Evolutionary conservation across 2,113 vertebrate species (phyloP).

Genomic region (Fukomys damarensis): DNA sequence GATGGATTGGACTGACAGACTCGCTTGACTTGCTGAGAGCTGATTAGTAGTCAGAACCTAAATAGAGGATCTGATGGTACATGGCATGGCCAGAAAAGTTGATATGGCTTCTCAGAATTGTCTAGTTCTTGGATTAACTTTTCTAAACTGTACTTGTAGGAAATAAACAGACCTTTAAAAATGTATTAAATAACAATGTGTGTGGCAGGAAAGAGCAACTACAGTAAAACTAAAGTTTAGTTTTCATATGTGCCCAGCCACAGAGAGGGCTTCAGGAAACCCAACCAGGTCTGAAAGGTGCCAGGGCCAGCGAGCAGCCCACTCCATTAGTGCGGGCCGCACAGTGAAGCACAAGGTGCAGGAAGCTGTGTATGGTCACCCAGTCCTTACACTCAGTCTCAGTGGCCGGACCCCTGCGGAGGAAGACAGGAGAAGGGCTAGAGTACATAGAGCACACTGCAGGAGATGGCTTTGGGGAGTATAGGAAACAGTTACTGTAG

Average conservation of each 20-base stretch:
- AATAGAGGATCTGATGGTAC: not conserved
- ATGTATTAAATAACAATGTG: not conserved
- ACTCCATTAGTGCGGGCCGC: accelerated
- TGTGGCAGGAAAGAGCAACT: not conserved
- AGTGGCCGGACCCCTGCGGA: accelerated
- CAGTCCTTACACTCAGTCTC: not conserved
- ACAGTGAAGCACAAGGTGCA: accelerated
- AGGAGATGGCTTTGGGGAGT: accelerated
- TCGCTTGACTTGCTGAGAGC: not conserved
- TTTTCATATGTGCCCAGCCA: not conserved
- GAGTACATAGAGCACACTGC: not conserved
- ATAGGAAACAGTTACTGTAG: not conserved
- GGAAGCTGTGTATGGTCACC: not conserved
- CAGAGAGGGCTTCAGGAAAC: not conserved
- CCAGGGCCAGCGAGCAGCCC: accelerated
- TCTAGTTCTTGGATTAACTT: not conserved
- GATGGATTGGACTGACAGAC: not conserved
- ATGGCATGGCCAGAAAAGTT: not conserved
- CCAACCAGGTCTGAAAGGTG: not conserved
- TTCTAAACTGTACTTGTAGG: not conserved
- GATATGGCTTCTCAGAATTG: not conserved
- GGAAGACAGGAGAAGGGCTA: too few species aligned
- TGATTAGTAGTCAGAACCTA: not conserved
- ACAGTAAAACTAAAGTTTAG: not conserved
- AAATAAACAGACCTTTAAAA: not conserved